Conservation (phyloP, 2,888 invertebrate species). For the Euzetes globulus region DNA sequence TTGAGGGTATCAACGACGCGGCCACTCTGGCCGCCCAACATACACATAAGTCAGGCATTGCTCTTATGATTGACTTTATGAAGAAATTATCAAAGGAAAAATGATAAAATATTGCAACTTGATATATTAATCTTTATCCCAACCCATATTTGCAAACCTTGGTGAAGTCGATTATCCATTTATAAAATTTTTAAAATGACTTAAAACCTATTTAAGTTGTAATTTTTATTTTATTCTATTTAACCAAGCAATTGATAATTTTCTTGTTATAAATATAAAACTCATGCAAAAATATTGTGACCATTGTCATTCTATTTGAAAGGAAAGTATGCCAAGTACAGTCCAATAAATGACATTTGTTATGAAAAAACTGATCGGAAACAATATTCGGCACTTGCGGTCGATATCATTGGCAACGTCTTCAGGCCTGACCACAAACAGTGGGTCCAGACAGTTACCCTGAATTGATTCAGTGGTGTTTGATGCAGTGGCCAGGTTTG, state of each 20-base stretch:
- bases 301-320: neutral
- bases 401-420: slow-evolving; percentile 41
- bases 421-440: slow-evolving; percentile 25
- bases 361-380: slow-evolving; percentile 38
- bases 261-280: too few species aligned
- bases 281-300: neutral
- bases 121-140: too few species aligned
- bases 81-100: neutral
- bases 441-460: neutral
- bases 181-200: too few species aligned
- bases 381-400: slow-evolving; percentile 39
- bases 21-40: neutral
- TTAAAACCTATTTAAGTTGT: too few species aligned
- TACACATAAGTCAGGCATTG: neutral
- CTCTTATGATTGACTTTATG: neutral
- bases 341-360: slow-evolving; percentile 41
- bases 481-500: too few species aligned
- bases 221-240: too few species aligned
- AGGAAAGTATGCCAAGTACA: neutral
- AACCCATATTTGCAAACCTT: too few species aligned
- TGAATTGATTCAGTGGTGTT: too few species aligned
- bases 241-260: too few species aligned
- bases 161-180: too few species aligned
- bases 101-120: too few species aligned
- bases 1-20: neutral